These are phyloP conservation scores for Erythrolamprus reginae DNA, from an alignment of 2,113 vertebrate genomes.

Conservation along the genomic window DNA sequence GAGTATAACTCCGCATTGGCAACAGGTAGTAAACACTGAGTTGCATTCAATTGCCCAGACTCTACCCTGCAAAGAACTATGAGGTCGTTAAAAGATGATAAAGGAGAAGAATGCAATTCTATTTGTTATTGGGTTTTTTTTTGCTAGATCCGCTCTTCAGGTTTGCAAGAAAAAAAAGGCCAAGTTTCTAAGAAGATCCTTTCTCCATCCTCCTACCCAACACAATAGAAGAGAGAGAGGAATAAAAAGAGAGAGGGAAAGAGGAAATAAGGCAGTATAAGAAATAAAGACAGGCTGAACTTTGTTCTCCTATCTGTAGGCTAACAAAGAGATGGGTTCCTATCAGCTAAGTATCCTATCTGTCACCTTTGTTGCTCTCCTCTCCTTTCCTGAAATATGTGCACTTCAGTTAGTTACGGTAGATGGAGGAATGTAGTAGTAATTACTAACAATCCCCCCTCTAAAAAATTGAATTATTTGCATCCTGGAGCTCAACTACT, in stretches of 20 bases:
- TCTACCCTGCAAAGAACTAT: too few relatives aligned
- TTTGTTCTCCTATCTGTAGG: constrained; percentile 46
- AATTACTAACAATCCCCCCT: background rate
- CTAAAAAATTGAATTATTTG: background rate
- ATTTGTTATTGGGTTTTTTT: constrained; percentile 37
- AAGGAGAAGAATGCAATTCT: background rate
- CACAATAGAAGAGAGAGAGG: too few relatives aligned
- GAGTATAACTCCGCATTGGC: too few relatives aligned
- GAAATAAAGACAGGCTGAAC: background rate
- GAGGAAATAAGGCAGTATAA: constrained; percentile 53
- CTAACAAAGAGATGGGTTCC: constrained; percentile 38
- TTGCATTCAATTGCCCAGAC: too few relatives aligned
- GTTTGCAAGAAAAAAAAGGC: background rate
- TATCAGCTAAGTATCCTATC: constrained; percentile 34
- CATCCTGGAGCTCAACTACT: background rate
- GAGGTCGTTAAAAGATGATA: too few relatives aligned
- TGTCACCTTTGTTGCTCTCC: constrained; percentile 17
- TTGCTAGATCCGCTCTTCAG: background rate
- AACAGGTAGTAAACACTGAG: too few relatives aligned
- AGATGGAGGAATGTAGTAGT: background rate
- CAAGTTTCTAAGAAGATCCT: background rate
- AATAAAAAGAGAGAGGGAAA: too few relatives aligned
- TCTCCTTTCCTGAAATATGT: background rate
- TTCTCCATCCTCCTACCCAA: background rate
- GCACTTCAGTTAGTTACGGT: background rate